phyloP scores from a whole-genome alignment of 1,140 invertebrate genomes.

The Bradynema listronoti region DNA sequence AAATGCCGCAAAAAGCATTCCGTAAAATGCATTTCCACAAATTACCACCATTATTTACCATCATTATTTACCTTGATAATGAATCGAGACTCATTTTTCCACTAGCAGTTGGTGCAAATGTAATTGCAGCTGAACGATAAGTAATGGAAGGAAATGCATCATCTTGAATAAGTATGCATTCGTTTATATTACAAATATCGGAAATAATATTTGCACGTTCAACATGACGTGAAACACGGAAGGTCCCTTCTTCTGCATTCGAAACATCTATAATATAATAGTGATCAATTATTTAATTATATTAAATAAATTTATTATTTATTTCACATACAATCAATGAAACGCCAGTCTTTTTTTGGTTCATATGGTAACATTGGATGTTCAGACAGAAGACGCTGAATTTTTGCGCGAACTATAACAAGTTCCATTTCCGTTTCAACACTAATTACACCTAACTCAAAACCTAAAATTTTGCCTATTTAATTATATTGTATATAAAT shows the following conservation, averaged over 20 bases:
- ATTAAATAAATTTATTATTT: not conserved
- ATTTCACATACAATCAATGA: constrained; percentile 47
- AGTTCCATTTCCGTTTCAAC: constrained; percentile 53
- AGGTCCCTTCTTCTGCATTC: constrained; percentile 56
- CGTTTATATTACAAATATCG: constrained; percentile 51
- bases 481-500: constrained; percentile 4
- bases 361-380: constrained; percentile 54
- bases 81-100: too few relatives aligned
- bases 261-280: constrained; percentile 46
- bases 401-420: constrained; percentile 31
- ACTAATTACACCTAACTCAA: constrained; percentile 52
- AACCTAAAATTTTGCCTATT: constrained; percentile 32
- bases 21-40: too few relatives aligned
- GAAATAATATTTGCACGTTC: constrained; percentile 48
- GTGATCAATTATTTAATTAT: constrained; percentile 16
- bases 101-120: too few relatives aligned
- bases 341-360: constrained; percentile 53
- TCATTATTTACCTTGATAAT: too few relatives aligned
- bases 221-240: constrained; percentile 54
- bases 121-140: constrained; percentile 43
- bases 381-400: constrained; percentile 47
- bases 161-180: constrained; percentile 46
- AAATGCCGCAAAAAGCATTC: too few relatives aligned
- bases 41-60: too few relatives aligned
- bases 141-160: constrained; percentile 57